These are phyloP conservation scores for Chaetodon trifascialis DNA, from an alignment of 2,113 vertebrate genomes.

Conservation along the genomic window DNA sequence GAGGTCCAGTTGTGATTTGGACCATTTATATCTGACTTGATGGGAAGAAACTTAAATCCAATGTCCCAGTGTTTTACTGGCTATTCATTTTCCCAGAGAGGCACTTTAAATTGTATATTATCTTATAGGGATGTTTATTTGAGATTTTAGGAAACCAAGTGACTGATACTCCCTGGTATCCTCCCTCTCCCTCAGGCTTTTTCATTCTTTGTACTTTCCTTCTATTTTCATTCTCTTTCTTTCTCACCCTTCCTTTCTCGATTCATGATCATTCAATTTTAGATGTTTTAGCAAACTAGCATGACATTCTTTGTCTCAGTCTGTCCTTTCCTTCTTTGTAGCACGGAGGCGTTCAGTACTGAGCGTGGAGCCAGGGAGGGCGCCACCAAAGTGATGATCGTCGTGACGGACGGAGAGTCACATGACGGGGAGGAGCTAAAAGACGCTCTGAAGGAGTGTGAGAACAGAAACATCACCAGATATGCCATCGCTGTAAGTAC, in stretches of 20 bases:
- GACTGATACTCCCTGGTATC: constrained; percentile 20
- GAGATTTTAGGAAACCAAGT: constrained; percentile 33
- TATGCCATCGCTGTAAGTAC: constrained; percentile 93
- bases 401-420: constrained; percentile 96
- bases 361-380: constrained; percentile 88
- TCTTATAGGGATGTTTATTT: constrained; percentile 51
- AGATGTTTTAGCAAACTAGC: background rate
- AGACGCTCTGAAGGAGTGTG: constrained; percentile 87
- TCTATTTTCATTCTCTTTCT: background rate
- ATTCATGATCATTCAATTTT: constrained; percentile 8
- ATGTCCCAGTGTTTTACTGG: constrained; percentile 9
- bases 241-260: background rate
- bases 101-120: constrained; percentile 46
- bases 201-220: constrained; percentile 7
- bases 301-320: background rate
- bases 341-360: constrained; percentile 92
- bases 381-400: constrained; percentile 93
- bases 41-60: constrained; percentile 28
- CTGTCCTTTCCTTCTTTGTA: constrained; percentile 63
- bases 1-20: constrained; percentile 15
- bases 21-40: constrained; percentile 28
- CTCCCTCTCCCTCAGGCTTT: constrained; percentile 26
- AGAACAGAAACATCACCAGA: constrained; percentile 89
- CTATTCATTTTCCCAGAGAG: constrained; percentile 50
- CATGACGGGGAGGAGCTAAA: constrained; percentile 95